phyloP scores from a whole-genome alignment of 2,888 invertebrate species.

The Sialis fuliginosa region DNA sequence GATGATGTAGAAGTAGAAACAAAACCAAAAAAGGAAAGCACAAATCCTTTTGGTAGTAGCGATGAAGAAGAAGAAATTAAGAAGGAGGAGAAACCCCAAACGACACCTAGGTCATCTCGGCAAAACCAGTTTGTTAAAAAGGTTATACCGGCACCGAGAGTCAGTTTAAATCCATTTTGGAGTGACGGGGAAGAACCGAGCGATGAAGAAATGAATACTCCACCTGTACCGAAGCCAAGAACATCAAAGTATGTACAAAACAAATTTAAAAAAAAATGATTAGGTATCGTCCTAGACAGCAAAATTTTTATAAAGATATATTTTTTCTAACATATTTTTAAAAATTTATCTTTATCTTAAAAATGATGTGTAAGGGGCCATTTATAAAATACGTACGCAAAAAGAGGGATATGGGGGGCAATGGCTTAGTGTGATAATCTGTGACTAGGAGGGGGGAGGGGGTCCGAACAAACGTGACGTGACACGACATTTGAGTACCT shows the following conservation, averaged over 20 bases:
- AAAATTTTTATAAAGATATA: too few species aligned
- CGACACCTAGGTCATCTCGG: constrained; percentile 2
- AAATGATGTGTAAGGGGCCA: too few species aligned
- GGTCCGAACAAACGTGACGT: too few species aligned
- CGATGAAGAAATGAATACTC: constrained; percentile 25
- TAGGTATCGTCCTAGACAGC: constrained; percentile 3
- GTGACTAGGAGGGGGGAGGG: too few species aligned
- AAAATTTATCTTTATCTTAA: too few species aligned
- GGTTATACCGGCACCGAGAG: constrained; percentile 23
- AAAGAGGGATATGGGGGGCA: too few species aligned
- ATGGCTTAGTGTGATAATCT: too few species aligned
- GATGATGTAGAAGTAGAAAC: constrained; percentile 11
- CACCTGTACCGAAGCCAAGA: constrained; percentile 30
- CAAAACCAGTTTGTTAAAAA: constrained; percentile 6
- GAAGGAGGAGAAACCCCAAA: constrained; percentile 9
- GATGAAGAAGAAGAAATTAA: constrained; percentile 21
- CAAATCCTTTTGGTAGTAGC: constrained; percentile 54
- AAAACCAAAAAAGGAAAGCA: constrained; percentile 17
- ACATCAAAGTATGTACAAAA: constrained; percentile 21
- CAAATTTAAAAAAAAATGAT: not conserved
- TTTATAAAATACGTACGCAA: too few species aligned
- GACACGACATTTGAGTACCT: too few species aligned
- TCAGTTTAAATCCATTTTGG: constrained; percentile 52
- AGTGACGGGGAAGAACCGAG: constrained; percentile 50
- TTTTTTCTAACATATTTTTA: too few species aligned